Conservation (phyloP, 2,797 vertebrate species). For the Catostomus latipinnis region DNA sequence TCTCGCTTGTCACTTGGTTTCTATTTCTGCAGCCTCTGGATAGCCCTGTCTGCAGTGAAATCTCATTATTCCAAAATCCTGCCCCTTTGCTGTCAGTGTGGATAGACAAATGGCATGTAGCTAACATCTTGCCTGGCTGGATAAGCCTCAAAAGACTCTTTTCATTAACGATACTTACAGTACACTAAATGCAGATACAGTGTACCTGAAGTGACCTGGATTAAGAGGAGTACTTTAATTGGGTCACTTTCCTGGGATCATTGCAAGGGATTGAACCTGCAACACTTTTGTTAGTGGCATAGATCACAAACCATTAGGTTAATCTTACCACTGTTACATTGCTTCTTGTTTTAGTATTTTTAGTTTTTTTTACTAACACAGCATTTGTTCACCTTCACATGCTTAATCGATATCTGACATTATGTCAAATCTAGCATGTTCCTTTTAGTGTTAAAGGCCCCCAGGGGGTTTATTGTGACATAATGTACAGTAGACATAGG, state of each 20-base stretch:
- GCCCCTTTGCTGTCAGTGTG: too few relatives aligned
- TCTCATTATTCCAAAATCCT: too few relatives aligned
- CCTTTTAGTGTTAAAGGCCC: too few relatives aligned
- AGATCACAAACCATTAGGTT: constrained; percentile 3
- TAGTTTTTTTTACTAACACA: not conserved
- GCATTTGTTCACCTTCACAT: not conserved
- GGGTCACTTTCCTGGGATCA: not conserved
- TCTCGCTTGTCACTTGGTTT: too few relatives aligned
- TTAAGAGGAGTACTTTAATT: not conserved
- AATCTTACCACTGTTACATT: not conserved
- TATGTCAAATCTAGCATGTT: not conserved
- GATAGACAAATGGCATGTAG: too few relatives aligned
- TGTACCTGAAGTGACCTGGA: not conserved
- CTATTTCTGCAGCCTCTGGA: too few relatives aligned
- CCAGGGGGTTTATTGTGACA: too few relatives aligned
- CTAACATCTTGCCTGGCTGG: too few relatives aligned
- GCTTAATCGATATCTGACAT: not conserved
- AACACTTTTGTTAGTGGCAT: not conserved
- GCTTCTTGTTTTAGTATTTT: too few relatives aligned
- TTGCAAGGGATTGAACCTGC: not conserved
- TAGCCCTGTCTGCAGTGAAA: too few relatives aligned
- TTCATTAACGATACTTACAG: not conserved
- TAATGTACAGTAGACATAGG: too few relatives aligned
- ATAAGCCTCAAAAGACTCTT: constrained; percentile 6
- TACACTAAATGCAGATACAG: not conserved